phyloP scores from a whole-genome alignment of 64 coral and sea anemone genomes.

The Acropora yongei region DNA sequence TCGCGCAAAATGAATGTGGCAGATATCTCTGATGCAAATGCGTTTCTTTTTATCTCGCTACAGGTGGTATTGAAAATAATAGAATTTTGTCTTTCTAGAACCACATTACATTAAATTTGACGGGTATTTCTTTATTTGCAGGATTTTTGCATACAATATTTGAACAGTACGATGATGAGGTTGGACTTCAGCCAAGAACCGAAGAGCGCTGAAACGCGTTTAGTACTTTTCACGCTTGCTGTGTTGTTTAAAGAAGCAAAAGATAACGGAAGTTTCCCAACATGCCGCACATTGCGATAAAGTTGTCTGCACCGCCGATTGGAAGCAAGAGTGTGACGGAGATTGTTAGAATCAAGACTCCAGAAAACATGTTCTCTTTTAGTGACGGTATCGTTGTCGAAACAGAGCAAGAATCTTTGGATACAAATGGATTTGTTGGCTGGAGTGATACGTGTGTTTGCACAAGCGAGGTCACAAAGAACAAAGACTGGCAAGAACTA shows the following conservation, averaged over 20 bases:
- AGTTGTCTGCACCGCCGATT: constrained; percentile 30
- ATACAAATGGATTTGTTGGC: background rate
- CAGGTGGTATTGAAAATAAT: background rate
- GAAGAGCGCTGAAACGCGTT: background rate
- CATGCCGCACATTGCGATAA: constrained; percentile 64
- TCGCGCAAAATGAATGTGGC: background rate
- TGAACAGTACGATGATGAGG: background rate
- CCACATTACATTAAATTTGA: constrained; percentile 14
- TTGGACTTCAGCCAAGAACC: constrained; percentile 26
- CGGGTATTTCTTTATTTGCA: background rate
- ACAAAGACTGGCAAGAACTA: background rate
- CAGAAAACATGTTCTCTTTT: constrained; percentile 50
- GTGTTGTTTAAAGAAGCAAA: background rate
- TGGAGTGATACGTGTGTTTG: background rate
- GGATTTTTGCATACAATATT: background rate
- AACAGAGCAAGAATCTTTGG: background rate
- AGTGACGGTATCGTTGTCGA: constrained; percentile 1
- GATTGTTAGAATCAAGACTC: constrained; percentile 67
- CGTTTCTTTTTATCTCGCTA: background rate
- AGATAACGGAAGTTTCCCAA: background rate
- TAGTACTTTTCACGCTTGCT: background rate
- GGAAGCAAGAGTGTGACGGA: constrained; percentile 34
- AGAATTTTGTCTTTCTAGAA: background rate
- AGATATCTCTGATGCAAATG: background rate
- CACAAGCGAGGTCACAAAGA: background rate